phyloP scores from a whole-genome alignment of 2,113 vertebrate genomes.

The Tylochromis polylepis region DNA sequence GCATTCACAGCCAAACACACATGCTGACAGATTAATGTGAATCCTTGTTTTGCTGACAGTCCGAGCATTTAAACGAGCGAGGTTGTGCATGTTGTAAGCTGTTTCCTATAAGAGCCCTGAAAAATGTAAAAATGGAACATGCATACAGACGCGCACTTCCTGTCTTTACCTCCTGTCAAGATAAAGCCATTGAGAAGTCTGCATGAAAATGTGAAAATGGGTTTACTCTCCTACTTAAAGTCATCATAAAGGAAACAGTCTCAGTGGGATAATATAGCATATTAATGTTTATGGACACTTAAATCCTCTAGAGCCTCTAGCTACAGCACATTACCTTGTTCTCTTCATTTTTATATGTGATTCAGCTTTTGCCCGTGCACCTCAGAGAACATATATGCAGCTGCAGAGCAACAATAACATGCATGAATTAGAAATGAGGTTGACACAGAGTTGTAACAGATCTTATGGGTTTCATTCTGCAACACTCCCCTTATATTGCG shows the following conservation, averaged over 20 bases:
- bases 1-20: neutral
- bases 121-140: constrained; percentile 24
- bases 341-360: constrained; percentile 9
- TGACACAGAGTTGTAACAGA: constrained; percentile 35
- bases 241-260: constrained; percentile 39
- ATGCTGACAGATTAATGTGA: constrained; percentile 7
- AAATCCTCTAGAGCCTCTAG: constrained; percentile 21
- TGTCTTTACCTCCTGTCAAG: neutral
- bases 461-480: constrained; percentile 16
- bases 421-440: constrained; percentile 67
- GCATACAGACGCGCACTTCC: neutral
- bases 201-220: constrained; percentile 22
- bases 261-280: constrained; percentile 33
- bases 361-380: neutral
- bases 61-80: neutral
- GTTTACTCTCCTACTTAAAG: constrained; percentile 34
- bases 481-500: neutral
- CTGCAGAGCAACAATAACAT: constrained; percentile 37
- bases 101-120: neutral
- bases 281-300: constrained; percentile 58
- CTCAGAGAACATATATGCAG: neutral
- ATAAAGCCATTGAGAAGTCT: neutral
- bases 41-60: constrained; percentile 12
- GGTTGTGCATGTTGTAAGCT: constrained; percentile 13
- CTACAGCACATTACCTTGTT: constrained; percentile 28